Percentiles rank a stretch among this genome's conserved stretches.
Conservation (phyloP, 2,113 vertebrate genomes). For the Anser cygnoides region DNA sequence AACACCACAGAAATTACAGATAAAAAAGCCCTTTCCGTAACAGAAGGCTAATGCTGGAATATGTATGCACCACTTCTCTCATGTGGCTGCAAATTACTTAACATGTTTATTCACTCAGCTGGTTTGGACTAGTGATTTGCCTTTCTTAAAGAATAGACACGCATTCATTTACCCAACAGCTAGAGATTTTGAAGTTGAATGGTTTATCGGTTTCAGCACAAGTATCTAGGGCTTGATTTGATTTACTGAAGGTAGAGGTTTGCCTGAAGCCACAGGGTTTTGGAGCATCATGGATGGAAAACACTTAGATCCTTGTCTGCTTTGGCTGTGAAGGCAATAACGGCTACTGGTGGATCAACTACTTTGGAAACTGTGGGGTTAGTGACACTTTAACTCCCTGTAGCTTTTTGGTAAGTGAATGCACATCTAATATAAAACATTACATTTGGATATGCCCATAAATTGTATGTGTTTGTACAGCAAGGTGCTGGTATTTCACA, state of each 20-base stretch:
- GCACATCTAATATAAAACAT: neutral
- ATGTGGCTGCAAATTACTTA: neutral
- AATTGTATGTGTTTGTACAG: neutral
- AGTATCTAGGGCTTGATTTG: neutral
- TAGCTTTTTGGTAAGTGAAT: neutral
- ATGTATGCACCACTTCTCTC: neutral
- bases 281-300: neutral
- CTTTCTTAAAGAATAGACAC: neutral
- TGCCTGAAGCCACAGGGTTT: neutral
- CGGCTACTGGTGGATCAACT: neutral
- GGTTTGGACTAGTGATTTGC: neutral
- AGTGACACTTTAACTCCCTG: neutral
- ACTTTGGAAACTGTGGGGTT: accelerated
- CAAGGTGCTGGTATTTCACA: neutral
- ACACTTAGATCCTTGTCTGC: neutral
- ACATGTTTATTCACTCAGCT: neutral
- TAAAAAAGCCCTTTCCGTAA: neutral
- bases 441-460: neutral
- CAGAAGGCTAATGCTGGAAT: neutral
- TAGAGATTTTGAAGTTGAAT: neutral
- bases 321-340: neutral
- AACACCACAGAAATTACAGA: neutral
- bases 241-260: neutral
- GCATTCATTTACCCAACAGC: neutral
- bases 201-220: neutral